A percentile compares a stretch with the other conserved stretches of the same genome.
phyloP scores from a whole-genome alignment of 2,113 vertebrate genomes.

The Procapra przewalskii region DNA sequence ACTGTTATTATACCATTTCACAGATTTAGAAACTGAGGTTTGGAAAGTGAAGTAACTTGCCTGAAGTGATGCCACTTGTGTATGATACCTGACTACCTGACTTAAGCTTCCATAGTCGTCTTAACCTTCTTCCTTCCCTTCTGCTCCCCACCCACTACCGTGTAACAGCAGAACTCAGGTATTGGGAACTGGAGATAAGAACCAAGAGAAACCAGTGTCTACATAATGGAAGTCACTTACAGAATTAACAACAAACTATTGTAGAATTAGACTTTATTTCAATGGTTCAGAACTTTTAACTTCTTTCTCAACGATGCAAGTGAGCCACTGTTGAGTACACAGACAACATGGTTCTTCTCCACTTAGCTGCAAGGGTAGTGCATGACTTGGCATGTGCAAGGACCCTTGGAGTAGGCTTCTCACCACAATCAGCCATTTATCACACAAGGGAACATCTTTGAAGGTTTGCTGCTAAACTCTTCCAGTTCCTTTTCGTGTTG shows the following conservation, averaged over 20 bases:
- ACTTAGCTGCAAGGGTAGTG: not conserved
- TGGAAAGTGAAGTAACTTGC: not conserved
- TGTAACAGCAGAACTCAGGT: not conserved
- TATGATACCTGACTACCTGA: not conserved
- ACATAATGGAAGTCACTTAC: not conserved
- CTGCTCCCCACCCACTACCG: not conserved
- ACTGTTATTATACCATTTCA: not conserved
- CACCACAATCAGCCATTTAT: not conserved
- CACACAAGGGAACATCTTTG: not conserved
- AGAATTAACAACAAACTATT: not conserved
- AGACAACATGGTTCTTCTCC: not conserved
- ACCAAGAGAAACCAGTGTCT: not conserved
- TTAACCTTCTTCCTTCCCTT: not conserved
- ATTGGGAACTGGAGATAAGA: not conserved
- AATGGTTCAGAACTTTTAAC: not conserved
- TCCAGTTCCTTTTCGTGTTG: not conserved
- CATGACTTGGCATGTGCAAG: not conserved
- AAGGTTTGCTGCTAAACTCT: not conserved
- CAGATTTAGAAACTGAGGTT: not conserved
- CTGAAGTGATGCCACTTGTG: not conserved
- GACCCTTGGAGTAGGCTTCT: not conserved
- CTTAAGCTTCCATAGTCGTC: not conserved
- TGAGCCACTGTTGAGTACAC: not conserved
- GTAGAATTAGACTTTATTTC: not conserved
- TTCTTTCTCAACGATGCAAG: not conserved